These are phyloP conservation scores for Cricetomys ansorgei DNA, from an alignment of 2,113 vertebrate genomes.

Conservation along the genomic window DNA sequence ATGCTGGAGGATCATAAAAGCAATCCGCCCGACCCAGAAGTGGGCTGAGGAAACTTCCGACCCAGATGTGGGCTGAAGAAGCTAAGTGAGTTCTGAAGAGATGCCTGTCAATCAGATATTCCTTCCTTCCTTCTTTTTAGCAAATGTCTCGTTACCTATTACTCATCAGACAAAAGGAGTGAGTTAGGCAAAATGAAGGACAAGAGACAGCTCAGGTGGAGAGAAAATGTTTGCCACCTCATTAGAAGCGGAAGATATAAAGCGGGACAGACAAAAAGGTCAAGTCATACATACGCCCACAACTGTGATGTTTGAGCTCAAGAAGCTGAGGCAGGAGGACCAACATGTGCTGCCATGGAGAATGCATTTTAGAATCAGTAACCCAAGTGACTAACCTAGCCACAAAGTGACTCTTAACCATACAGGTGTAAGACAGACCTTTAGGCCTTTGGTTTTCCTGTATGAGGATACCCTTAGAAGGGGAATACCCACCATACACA, in stretches of 20 bases:
- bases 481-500: neutral
- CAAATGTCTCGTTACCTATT: neutral
- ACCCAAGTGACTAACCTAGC: neutral
- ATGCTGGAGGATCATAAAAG: neutral
- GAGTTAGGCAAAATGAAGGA: neutral
- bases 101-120: neutral
- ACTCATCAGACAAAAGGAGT: neutral
- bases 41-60: neutral
- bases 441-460: neutral
- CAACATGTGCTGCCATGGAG: neutral
- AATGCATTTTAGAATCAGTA: neutral
- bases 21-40: neutral
- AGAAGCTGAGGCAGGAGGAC: neutral
- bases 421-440: neutral
- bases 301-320: neutral
- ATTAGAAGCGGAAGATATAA: accelerated
- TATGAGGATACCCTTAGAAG: neutral
- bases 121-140: neutral
- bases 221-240: neutral
- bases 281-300: neutral
- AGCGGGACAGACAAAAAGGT: neutral
- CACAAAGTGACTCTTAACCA: neutral
- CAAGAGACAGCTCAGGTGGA: neutral
- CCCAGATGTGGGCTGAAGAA: neutral
- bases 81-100: neutral